A percentile compares a stretch with the other conserved stretches of the same genome.
Conservation (phyloP, 2,797 vertebrate genomes). For the Scarus forsteni region DNA sequence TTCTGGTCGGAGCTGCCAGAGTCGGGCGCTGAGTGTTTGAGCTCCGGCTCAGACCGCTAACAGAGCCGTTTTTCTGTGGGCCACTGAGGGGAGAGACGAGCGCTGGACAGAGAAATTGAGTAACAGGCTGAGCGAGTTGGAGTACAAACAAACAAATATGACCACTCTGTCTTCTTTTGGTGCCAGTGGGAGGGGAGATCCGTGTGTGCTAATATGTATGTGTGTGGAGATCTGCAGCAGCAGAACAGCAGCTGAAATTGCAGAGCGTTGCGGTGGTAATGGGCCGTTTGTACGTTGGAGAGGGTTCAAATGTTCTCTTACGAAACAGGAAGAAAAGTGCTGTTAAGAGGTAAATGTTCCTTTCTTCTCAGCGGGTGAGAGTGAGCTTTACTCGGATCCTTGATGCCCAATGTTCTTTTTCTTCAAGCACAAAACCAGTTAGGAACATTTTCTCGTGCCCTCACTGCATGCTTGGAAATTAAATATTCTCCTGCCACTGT, state of each 20-base stretch:
- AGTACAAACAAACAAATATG: conserved; percentile 60
- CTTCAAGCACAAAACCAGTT: conserved; percentile 30
- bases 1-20: conserved; percentile 27
- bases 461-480: not conserved
- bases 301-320: conserved; percentile 52
- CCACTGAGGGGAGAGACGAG: conserved; percentile 36
- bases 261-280: conserved; percentile 21
- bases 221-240: conserved; percentile 1
- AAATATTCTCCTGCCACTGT: too few relatives aligned
- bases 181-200: conserved; percentile 25
- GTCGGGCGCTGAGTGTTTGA: conserved; percentile 19
- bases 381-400: conserved; percentile 4
- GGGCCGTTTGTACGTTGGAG: conserved; percentile 47
- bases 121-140: conserved; percentile 30
- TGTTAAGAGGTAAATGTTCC: conserved; percentile 39
- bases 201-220: conserved; percentile 5
- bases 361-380: conserved; percentile 12
- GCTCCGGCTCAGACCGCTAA: conserved; percentile 50
- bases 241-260: conserved; percentile 32
- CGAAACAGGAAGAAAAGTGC: conserved; percentile 26
- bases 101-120: conserved; percentile 42
- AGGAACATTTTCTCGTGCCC: not conserved
- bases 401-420: conserved; percentile 21
- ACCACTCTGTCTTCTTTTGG: conserved; percentile 25
- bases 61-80: conserved; percentile 20